Conservation (phyloP, 2,113 vertebrate genomes). For the Semnornis frantzii region DNA sequence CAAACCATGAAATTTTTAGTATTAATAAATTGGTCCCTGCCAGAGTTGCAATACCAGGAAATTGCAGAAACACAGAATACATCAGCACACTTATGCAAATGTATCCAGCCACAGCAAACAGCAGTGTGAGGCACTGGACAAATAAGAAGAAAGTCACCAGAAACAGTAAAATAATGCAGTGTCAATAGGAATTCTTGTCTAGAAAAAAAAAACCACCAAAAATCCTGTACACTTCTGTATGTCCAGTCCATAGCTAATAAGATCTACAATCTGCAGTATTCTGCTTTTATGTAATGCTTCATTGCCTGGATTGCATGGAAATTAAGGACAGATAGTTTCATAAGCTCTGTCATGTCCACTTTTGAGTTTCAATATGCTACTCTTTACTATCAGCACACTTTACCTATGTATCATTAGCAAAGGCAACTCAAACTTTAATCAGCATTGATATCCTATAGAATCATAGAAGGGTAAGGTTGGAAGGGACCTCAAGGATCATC, state of each 20-base stretch:
- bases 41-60: conserved; percentile 31
- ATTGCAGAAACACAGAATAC: background rate
- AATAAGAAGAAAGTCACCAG: background rate
- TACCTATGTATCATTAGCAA: background rate
- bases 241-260: background rate
- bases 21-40: conserved; percentile 29
- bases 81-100: conserved; percentile 8
- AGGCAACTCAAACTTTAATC: background rate
- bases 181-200: background rate
- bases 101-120: background rate
- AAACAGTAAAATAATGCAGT: background rate
- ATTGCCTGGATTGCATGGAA: background rate
- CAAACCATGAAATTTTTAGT: conserved; percentile 35
- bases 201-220: background rate
- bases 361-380: background rate
- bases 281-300: background rate
- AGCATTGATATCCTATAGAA: background rate
- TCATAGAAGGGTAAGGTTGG: no score
- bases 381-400: background rate
- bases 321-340: background rate
- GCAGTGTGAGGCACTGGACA: background rate
- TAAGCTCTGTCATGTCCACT: background rate
- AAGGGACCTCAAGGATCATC: no score
- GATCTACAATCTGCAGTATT: background rate
- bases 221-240: background rate